These are phyloP conservation scores for Drosophila borborema DNA, from an alignment of 2,888 invertebrate genomes.

Conservation along the genomic window DNA sequence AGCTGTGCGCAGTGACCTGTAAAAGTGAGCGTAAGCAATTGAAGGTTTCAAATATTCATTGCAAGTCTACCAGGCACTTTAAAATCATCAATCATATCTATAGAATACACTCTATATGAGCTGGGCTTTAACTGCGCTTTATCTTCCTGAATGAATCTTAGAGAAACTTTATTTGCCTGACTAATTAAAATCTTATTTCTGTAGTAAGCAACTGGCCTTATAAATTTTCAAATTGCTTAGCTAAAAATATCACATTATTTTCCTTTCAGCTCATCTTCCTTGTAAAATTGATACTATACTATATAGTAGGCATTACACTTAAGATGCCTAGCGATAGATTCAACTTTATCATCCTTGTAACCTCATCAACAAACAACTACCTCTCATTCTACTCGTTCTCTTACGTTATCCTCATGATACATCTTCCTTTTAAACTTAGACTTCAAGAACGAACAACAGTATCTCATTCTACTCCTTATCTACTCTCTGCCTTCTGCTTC, in stretches of 20 bases:
- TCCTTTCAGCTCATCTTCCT: neutral
- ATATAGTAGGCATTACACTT: too few relatives aligned
- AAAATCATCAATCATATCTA: neutral
- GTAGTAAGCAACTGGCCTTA: too few relatives aligned
- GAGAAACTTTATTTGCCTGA: too few relatives aligned
- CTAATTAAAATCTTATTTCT: too few relatives aligned
- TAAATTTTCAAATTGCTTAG: too few relatives aligned
- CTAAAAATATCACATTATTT: neutral
- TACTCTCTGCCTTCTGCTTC: neutral
- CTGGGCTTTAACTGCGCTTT: neutral
- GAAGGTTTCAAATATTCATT: neutral
- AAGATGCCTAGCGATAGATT: too few relatives aligned
- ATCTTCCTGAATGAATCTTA: too few relatives aligned
- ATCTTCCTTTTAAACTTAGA: neutral
- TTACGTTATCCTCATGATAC: neutral
- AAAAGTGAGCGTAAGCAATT: neutral
- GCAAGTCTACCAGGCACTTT: neutral
- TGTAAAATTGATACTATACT: too few relatives aligned
- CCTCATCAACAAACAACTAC: too few relatives aligned
- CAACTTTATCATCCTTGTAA: neutral
- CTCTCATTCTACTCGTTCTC: too few relatives aligned
- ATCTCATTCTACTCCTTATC: neutral
- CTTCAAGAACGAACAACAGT: neutral
- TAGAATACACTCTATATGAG: too few relatives aligned
- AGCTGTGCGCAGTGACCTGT: constrained; percentile 81